Base-by-base conservation (phyloP, 2,888 invertebrate genomes). In the Cataglyphis rosenhaueri region DNA sequence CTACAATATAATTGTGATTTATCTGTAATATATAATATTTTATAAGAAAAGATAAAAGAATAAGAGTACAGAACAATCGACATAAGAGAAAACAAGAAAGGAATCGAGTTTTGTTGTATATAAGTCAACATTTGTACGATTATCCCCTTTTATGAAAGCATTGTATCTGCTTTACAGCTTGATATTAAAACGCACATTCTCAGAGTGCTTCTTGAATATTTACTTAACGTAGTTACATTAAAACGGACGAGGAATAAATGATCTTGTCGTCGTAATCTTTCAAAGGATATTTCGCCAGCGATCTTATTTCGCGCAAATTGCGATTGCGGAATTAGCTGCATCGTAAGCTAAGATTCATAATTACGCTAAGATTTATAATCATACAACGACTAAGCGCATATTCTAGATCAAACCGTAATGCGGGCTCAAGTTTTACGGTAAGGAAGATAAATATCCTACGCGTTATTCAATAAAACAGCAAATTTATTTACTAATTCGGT, bases 241-340 rank as follows among this genome's bases (percentile, higher is more conserved):
- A 61, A 61, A 29, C 29, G 59, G 59, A 41, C 73, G 32, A 15
- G 44, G 62, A 32, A 74, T 74, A 74, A 74, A 74, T 74, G 44
- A 62, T 32, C 29, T 15, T 3, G 32, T n/a, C 44, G 32, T 10
- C n/a, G 21, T 74, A 62, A 74, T 62, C 62, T 62, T 62, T 29
- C 21, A 15, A 62, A 62, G 21, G 9, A 64, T 74, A 74, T 62
- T 62, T 74, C 44, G 62, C 29, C 44, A 32, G 41, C 74, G 41
- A 29, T 44, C 74, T 74, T 62, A 74, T 62, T 74, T 44, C 41
- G 21, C 12, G 21, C 74, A 3, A 62, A 62, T 74, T 74, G 44
- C 21, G 21, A 62, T 74, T 32, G 48, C 48, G n/a, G 64, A n/a
- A 74, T 44, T 62, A 62, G 41, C 32, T 44, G 44, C 44, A 62